These are phyloP conservation scores for Dioctria rufipes DNA, from an alignment of 2,888 invertebrate genomes.

Conservation along the genomic window DNA sequence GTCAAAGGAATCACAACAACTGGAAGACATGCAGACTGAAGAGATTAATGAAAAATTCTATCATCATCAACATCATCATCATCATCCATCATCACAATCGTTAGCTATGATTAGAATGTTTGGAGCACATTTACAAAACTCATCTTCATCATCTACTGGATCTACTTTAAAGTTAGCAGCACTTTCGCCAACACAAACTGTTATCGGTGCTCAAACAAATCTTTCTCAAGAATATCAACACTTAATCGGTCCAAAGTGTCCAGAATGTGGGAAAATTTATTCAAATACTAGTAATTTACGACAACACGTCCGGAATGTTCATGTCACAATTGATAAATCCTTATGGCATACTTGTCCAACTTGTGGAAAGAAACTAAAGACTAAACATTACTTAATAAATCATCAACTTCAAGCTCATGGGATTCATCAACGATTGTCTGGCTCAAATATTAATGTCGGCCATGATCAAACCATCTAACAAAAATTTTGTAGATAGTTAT, in stretches of 20 bases:
- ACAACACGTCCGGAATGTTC: constrained; percentile 84
- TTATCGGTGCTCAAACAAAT: background rate
- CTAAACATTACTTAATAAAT: constrained; percentile 83
- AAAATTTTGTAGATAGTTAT: constrained; percentile 32
- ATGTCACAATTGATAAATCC: constrained; percentile 79
- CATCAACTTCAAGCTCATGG: constrained; percentile 84
- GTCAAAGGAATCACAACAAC: constrained; percentile 73
- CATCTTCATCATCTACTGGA: constrained; percentile 14
- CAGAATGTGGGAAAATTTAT: constrained; percentile 81
- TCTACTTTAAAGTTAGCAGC: constrained; percentile 25
- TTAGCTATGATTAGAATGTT: constrained; percentile 35
- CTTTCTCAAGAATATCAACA: constrained; percentile 21
- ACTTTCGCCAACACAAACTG: background rate
- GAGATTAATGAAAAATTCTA: constrained; percentile 2
- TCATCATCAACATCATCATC: constrained; percentile 37
- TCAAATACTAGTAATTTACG: constrained; percentile 82
- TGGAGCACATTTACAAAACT: constrained; percentile 16
- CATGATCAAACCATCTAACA: constrained; percentile 52
- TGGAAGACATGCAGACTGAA: constrained; percentile 65
- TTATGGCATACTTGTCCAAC: constrained; percentile 82
- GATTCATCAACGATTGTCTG: constrained; percentile 75
- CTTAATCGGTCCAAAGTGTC: constrained; percentile 72
- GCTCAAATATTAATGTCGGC: constrained; percentile 26
- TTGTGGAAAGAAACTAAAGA: constrained; percentile 83
- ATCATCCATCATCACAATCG: constrained; percentile 39